A percentile compares a stretch with the other conserved stretches of the same genome.
Conservation (phyloP, 2,888 invertebrate genomes). For the Lutraria lutraria region DNA sequence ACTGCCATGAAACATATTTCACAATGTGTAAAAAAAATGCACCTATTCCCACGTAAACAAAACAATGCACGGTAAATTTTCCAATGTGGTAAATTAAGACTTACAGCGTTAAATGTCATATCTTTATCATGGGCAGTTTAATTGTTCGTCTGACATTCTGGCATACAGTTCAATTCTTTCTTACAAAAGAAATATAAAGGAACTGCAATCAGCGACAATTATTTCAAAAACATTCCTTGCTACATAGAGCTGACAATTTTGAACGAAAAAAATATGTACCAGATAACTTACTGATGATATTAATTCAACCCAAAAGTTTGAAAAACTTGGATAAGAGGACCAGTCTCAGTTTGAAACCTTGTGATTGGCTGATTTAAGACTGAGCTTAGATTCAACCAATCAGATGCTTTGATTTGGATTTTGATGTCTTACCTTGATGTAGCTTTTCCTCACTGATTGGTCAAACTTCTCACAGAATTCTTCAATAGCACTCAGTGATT, state of each 20-base stretch:
- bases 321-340: too few relatives aligned
- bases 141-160: background rate
- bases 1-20: background rate
- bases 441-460: slow-evolving; percentile 82
- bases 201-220: background rate
- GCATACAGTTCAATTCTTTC: background rate
- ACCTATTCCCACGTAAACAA: background rate
- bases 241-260: too few relatives aligned
- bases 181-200: background rate
- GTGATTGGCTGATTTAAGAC: too few relatives aligned
- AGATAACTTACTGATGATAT: too few relatives aligned
- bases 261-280: too few relatives aligned
- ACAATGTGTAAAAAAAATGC: background rate
- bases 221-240: background rate
- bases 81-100: background rate
- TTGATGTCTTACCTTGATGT: slow-evolving; percentile 75
- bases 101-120: background rate
- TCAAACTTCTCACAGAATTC: slow-evolving; percentile 86
- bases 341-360: too few relatives aligned
- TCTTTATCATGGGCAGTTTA: background rate
- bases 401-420: too few relatives aligned
- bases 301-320: too few relatives aligned
- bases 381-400: too few relatives aligned
- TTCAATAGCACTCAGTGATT: slow-evolving; percentile 85
- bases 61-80: background rate